These are phyloP conservation scores for Helicoverpa zea DNA, from an alignment of 1,140 invertebrate species.

Conservation along the genomic window DNA sequence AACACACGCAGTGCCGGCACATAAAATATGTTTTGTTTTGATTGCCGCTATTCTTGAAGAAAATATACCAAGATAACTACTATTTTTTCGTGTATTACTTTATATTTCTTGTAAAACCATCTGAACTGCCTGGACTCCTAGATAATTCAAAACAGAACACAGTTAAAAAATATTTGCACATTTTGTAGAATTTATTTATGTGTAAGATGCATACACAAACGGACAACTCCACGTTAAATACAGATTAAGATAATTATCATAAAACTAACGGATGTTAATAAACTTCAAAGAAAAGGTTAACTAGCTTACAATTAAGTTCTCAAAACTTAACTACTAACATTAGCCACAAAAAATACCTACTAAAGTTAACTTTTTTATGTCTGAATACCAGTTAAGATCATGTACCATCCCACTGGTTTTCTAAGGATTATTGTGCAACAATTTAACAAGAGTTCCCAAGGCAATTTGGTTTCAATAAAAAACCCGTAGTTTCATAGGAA, in stretches of 20 bases:
- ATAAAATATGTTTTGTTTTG: background rate
- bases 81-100: no score
- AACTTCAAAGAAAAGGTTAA: background rate
- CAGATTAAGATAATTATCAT: background rate
- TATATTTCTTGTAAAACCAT: no score
- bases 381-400: background rate
- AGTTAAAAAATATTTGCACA: no score
- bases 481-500: slow-evolving; percentile 23
- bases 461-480: slow-evolving; percentile 26
- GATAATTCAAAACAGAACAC: no score
- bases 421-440: slow-evolving; percentile 16
- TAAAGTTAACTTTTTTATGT: slow-evolving; percentile 1
- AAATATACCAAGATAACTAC: no score
- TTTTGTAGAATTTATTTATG: background rate
- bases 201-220: background rate
- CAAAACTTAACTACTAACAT: background rate
- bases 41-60: background rate
- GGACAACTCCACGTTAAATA: background rate
- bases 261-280: background rate
- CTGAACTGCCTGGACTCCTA: no score
- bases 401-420: background rate
- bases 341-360: background rate
- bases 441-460: slow-evolving; percentile 20
- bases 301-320: background rate
- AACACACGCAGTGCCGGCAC: slow-evolving; percentile 1